Percentiles rank a stretch among this genome's conserved stretches.
These are phyloP conservation scores for Macrobrachium nipponense DNA, from an alignment of 1,140 invertebrate species.

Conservation along the genomic window DNA sequence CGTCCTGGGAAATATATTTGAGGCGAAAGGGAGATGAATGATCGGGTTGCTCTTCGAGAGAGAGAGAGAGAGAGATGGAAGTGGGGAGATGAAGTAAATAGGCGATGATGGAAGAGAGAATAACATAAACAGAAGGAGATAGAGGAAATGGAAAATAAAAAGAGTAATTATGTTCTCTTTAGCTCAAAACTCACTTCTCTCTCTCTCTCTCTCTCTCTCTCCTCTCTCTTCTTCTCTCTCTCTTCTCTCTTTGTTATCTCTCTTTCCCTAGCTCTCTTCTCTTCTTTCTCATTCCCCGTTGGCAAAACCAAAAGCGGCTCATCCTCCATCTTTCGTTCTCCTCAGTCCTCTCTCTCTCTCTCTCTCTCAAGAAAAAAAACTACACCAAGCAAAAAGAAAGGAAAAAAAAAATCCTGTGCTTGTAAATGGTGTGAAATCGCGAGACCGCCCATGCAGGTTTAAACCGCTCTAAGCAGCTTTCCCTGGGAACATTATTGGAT, in stretches of 20 bases:
- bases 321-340: constrained; percentile 19
- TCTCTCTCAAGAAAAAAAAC: not conserved
- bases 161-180: not conserved
- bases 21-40: not conserved
- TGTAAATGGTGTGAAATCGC: not conserved
- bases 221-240: not conserved
- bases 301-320: too few relatives aligned
- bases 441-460: too few relatives aligned
- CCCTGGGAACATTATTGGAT: not conserved
- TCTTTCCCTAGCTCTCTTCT: constrained; percentile 7
- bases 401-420: too few relatives aligned
- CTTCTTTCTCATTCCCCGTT: constrained; percentile 7
- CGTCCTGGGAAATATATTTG: not conserved
- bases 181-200: not conserved
- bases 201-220: constrained; percentile 2
- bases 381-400: too few relatives aligned
- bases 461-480: not conserved
- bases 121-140: not conserved
- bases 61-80: constrained; percentile 7
- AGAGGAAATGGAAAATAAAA: not conserved
- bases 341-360: not conserved
- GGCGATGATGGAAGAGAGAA: not conserved
- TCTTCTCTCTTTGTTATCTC: not conserved
- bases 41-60: not conserved
- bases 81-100: not conserved